These are phyloP conservation scores for Hirtodrosophila confusa DNA, from an alignment of 2,888 invertebrate genomes.

Conservation along the genomic window DNA sequence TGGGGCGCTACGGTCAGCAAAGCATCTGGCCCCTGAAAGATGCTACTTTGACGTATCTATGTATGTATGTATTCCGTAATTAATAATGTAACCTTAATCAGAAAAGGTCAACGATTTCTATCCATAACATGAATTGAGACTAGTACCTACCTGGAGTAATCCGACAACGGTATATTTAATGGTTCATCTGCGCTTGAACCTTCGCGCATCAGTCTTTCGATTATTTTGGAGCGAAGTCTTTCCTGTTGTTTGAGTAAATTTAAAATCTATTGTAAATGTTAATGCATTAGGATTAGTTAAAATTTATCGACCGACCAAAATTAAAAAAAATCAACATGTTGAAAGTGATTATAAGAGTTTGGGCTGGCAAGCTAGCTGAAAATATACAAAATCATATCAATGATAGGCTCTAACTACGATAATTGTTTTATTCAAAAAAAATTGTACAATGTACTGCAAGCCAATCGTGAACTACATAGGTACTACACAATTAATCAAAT, in stretches of 20 bases:
- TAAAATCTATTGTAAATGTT: slow-evolving; percentile 80
- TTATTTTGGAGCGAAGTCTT: slow-evolving; percentile 90
- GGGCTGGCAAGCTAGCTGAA: slow-evolving; percentile 19
- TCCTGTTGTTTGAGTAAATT: slow-evolving; percentile 86
- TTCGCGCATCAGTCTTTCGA: slow-evolving; percentile 90
- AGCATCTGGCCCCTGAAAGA: too few species aligned
- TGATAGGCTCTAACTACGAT: slow-evolving; percentile 28
- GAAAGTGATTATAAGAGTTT: slow-evolving; percentile 6
- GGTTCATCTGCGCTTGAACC: slow-evolving; percentile 96
- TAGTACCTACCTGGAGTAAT: slow-evolving; percentile 91
- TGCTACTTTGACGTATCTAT: too few species aligned
- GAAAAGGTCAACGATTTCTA: too few species aligned
- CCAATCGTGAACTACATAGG: slow-evolving; percentile 20
- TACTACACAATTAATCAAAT: slow-evolving; percentile 16
- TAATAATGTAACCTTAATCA: too few species aligned
- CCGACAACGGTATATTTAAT: slow-evolving; percentile 92
- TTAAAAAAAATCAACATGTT: slow-evolving; percentile 9
- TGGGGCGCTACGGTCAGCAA: too few species aligned
- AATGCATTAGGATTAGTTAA: slow-evolving; percentile 62
- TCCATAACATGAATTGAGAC: background rate
- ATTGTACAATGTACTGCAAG: slow-evolving; percentile 26
- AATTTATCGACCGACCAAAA: too few species aligned
- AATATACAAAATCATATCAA: slow-evolving; percentile 16
- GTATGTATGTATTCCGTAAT: too few species aligned
- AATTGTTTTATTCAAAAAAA: slow-evolving; percentile 34